Evolutionary conservation across 2,888 invertebrate genomes (phyloP).

Genomic region (Alloscopus bannaensis): DNA sequence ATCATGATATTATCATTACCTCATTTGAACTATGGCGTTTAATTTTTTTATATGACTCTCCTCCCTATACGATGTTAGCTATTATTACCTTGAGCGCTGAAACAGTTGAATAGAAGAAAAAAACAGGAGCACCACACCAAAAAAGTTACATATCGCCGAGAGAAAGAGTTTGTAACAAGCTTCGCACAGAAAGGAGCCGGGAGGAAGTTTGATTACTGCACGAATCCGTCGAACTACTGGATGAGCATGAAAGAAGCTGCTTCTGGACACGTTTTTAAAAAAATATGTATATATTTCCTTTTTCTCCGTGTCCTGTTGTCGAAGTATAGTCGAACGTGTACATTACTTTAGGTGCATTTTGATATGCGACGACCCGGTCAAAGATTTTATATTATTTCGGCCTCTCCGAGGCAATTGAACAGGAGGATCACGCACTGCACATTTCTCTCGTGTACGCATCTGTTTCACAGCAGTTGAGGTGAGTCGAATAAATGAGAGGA

Average conservation of each 20-base stretch:
- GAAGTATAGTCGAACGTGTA: too few species aligned
- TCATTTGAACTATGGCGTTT: constrained; percentile 41
- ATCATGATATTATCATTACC: constrained; percentile 60
- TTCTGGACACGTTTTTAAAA: constrained; percentile 34
- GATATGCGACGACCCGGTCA: constrained; percentile 7
- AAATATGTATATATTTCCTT: too few species aligned
- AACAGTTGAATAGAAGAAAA: neutral
- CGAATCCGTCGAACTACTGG: constrained; percentile 26
- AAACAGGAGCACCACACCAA: constrained; percentile 12
- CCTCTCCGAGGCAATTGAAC: constrained; percentile 1
- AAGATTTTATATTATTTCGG: constrained; percentile 11
- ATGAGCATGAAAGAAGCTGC: constrained; percentile 12
- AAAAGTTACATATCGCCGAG: neutral
- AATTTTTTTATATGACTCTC: constrained; percentile 10
- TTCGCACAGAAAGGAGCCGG: constrained; percentile 17
- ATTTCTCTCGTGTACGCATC: constrained; percentile 17
- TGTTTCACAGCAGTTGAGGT: constrained; percentile 17
- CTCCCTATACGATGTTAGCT: too few species aligned
- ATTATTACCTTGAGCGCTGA: constrained; percentile 41
- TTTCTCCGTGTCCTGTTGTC: constrained; percentile 19
- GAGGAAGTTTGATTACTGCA: constrained; percentile 46
- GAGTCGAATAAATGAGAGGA: constrained; percentile 46
- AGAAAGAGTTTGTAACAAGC: too few species aligned
- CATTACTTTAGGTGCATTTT: neutral
- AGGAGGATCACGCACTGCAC: neutral